Evolutionary conservation across 2,113 vertebrate genomes (phyloP), one percentile per base, ranked within the genome.

Genomic region (Redunca redunca): DNA sequence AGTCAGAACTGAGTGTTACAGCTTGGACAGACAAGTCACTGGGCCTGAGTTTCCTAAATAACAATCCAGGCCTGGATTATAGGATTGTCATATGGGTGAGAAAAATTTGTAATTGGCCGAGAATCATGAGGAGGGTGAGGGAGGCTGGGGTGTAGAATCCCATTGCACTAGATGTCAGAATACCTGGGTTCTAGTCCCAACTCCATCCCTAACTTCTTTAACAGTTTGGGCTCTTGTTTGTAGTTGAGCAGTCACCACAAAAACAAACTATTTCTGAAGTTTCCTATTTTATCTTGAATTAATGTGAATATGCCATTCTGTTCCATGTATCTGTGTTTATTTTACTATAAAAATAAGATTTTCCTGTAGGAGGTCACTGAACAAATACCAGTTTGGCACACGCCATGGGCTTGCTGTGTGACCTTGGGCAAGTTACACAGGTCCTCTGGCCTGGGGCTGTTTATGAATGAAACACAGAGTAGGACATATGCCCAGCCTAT

Each of bases 291-390:
- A 55, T 77, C 92, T 90, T 8, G 6, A 87, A 92, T 60, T n/a
- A 33, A 36, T 26, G 81, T 67, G 81, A 84, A 77, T 28, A 55
- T 85, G 91, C 8, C 78, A 80, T 58, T 92, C 25, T 89, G 85
- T 13, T 60, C 46, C 6, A 7, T 0, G 19, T 43, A 40, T 30
- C 33, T 71, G 30, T 96, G 64, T 96, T 96, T 95, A 67, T 77
- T 95, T 94, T 95, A 53, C 12, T 55, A 93, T 60, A 90, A 86
- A 97, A 98, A 81, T 48, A 95, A 71, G 5, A 8, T 86, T 62
- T 50, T 57, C 64, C n/a, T 57, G 30, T 8, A 1, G 60, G 67
- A 95, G 58, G 67, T 25, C 60, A n/a, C 28, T 25, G 89, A 90
- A 46, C 77, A 92, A 94, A 97, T 16, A 82, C 28, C 11, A 46